Conservation (phyloP, 2,888 invertebrate genomes). For the Plagodis dolabraria region DNA sequence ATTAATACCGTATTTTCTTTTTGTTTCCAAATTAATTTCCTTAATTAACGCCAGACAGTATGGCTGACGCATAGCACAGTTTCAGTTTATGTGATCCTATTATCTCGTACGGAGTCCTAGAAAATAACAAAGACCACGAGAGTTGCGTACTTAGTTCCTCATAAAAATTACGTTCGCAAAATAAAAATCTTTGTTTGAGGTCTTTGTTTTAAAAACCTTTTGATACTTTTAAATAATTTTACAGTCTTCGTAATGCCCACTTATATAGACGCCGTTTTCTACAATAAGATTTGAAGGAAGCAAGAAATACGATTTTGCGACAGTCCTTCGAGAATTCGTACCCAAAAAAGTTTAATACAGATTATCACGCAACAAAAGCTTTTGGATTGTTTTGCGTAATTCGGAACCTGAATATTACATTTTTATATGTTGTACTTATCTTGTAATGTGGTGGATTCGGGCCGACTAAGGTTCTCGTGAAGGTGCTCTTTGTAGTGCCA, state of each 20-base stretch:
- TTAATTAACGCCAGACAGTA: too few species aligned
- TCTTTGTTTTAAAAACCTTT: slow-evolving; percentile 27
- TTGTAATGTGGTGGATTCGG: too few species aligned
- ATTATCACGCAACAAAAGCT: slow-evolving; percentile 40
- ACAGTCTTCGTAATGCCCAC: slow-evolving; percentile 30
- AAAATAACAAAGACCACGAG: slow-evolving; percentile 8
- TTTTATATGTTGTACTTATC: neutral
- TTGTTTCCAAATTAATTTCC: too few species aligned
- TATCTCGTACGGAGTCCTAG: neutral
- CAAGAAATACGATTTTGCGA: slow-evolving; percentile 36
- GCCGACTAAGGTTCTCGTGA: too few species aligned
- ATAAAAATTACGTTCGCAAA: slow-evolving; percentile 24
- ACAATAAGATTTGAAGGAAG: slow-evolving; percentile 33
- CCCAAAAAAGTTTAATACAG: slow-evolving; percentile 40
- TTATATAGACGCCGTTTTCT: slow-evolving; percentile 30
- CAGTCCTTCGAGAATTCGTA: slow-evolving; percentile 34
- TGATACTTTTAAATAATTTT: slow-evolving; percentile 28
- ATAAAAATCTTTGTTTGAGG: slow-evolving; percentile 20
- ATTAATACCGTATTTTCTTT: too few species aligned
- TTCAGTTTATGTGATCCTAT: too few species aligned
- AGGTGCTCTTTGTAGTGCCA: too few species aligned
- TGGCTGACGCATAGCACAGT: too few species aligned
- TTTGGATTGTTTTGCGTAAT: slow-evolving; percentile 32
- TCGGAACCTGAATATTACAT: slow-evolving; percentile 7
- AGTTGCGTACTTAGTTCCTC: neutral